Evolutionary conservation across 2,113 vertebrate species (phyloP), one percentile per base, ranked within the genome.

Genomic region (Herpetotheres cachinnans): DNA sequence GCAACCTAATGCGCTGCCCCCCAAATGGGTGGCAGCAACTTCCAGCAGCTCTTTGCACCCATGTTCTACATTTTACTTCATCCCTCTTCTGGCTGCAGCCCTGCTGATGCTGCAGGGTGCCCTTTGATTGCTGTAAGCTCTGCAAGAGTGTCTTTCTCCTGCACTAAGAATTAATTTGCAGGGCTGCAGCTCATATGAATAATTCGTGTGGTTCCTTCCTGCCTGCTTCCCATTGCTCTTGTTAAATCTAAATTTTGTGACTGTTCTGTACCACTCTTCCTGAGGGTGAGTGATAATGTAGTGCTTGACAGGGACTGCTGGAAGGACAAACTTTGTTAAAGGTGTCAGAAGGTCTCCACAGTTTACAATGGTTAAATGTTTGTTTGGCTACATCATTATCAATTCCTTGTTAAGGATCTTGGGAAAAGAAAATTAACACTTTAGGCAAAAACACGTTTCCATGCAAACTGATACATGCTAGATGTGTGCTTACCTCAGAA

Each of bases 1-100:
- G 8, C 17, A 73, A 59, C 25, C 4, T 11, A 36, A 70, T 1
- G 2, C 0, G 0, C 44, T 78, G 24, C 9, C 10, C 18, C 69
- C 20, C 34, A 74, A 46, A 44, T 1, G 5, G 11, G 7, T 26
- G 5, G 8, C 40, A 83, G 27, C 36, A 62, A 1, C 29, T 89
- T 62, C 29, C 56, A 74, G 20, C n/a, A 81, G 11, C 25, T 29
- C 7, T 42, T 77, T 55, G 5, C 4, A 46, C 44, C 36, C 7
- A 9, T 7, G 5, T 16, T 29, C 29, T 71, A 13, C 18, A 16
- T 50, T 63, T 74, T 36, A 24, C 11, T 7, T 16, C 11, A 16
- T 10, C 8, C 8, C 8, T 88, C 6, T 21, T 77, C 55, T 86
- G 40, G 5, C 50, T 70, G 7, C 1, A 1, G n/a, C 18, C 32